phyloP scores from a whole-genome alignment of 1,140 invertebrate species.

The Hetaerina americana region DNA sequence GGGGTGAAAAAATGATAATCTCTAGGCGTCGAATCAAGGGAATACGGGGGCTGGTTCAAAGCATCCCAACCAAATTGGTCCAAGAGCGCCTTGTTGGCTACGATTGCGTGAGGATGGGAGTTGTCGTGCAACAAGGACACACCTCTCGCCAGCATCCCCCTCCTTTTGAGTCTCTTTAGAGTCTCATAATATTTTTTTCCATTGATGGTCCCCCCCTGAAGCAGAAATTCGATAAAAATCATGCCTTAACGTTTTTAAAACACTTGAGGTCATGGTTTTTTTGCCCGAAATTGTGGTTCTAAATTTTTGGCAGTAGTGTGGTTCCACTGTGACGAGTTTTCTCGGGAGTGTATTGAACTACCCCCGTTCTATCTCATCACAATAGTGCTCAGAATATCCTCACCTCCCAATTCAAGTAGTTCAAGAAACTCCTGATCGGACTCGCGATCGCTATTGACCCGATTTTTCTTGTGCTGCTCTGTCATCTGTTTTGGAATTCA shows the following conservation, averaged over 20 bases:
- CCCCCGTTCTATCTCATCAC: not conserved
- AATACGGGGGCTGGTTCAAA: too few species aligned
- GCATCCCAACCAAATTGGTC: too few species aligned
- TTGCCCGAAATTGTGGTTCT: not conserved
- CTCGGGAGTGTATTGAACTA: not conserved
- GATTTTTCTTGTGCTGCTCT: not conserved
- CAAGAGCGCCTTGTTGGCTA: not conserved
- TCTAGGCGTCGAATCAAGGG: too few species aligned
- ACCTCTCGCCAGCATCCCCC: slow-evolving; percentile 14
- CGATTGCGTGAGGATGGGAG: slow-evolving; percentile 21
- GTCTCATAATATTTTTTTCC: not conserved
- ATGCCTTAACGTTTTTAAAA: not conserved
- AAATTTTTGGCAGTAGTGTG: not conserved
- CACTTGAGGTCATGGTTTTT: not conserved
- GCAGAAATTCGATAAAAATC: not conserved
- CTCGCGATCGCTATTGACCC: not conserved
- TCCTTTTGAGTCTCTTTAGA: slow-evolving; percentile 11
- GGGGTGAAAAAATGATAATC: too few species aligned
- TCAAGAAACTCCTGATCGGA: too few species aligned
- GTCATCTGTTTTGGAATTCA: not conserved
- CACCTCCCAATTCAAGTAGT: not conserved
- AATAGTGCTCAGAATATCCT: not conserved
- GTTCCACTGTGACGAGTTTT: not conserved
- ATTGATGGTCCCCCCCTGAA: not conserved
- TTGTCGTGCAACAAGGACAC: slow-evolving; percentile 25